These are phyloP conservation scores for Turritopsis rubra DNA, from an alignment of 30 jellyfish, hydroid and myxozoan species.

Conservation along the genomic window DNA sequence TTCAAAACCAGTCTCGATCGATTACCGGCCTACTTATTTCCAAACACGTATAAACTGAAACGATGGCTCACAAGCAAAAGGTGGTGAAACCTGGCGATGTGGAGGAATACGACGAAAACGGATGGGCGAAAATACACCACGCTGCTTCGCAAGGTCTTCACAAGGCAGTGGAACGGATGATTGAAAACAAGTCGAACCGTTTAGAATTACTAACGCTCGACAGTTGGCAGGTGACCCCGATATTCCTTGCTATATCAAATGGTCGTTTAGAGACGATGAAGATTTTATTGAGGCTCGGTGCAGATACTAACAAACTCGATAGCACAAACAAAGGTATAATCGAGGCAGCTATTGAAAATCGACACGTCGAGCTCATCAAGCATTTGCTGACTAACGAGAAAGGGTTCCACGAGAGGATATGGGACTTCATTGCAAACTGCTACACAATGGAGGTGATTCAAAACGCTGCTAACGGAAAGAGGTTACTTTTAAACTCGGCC, in stretches of 20 bases:
- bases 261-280: not conserved
- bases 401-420: not conserved
- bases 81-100: not conserved
- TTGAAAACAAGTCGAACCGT: not conserved
- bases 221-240: slow-evolving; percentile 11
- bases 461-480: not conserved
- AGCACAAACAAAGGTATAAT: not conserved
- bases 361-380: not conserved
- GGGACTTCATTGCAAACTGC: not conserved
- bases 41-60: not conserved
- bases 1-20: not conserved
- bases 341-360: slow-evolving; percentile 12
- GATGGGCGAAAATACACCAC: slow-evolving; percentile 15
- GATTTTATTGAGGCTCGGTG: not conserved
- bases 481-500: not conserved
- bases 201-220: slow-evolving; percentile 8
- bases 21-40: too few relatives aligned
- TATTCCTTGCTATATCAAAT: not conserved
- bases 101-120: slow-evolving; percentile 17
- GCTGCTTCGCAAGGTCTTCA: slow-evolving; percentile 1
- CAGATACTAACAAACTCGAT: not conserved
- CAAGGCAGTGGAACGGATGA: not conserved
- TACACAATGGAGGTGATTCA: not conserved
- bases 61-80: not conserved
- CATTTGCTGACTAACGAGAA: not conserved